phyloP scores from a whole-genome alignment of 2,113 vertebrate species.

The Heterochromis multidens region DNA sequence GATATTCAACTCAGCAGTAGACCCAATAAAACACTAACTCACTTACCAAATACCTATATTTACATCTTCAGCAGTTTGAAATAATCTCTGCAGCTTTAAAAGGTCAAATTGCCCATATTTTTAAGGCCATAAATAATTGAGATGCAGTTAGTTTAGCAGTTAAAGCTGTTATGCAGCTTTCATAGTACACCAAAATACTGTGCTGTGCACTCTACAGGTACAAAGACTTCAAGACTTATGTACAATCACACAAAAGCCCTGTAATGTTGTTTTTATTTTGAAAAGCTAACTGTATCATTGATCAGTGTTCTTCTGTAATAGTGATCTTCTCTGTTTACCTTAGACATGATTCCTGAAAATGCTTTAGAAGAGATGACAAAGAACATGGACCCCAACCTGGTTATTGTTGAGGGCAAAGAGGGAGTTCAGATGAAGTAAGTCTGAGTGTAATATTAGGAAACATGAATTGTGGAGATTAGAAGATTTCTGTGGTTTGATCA shows the following conservation, averaged over 20 bases:
- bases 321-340: neutral
- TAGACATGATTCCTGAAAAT: conserved; percentile 98
- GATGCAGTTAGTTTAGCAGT: neutral
- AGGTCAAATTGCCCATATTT: neutral
- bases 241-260: neutral
- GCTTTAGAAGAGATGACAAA: conserved; percentile 98
- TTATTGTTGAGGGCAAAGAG: conserved; percentile 89
- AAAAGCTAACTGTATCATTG: neutral
- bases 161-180: neutral
- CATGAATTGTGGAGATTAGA: neutral
- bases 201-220: neutral
- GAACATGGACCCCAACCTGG: conserved; percentile 93
- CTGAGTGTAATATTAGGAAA: neutral
- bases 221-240: neutral
- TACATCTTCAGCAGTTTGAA: neutral
- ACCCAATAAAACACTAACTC: neutral
- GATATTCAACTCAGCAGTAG: neutral
- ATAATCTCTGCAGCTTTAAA: neutral
- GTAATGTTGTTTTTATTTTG: neutral
- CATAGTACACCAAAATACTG: neutral
- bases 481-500: neutral
- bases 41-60: neutral
- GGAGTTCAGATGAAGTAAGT: conserved; percentile 91
- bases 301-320: neutral
- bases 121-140: neutral